Percentiles rank a stretch among this genome's conserved stretches.
Evolutionary conservation across 2,113 vertebrate genomes (phyloP).

Genomic region (Microtus oregoni): DNA sequence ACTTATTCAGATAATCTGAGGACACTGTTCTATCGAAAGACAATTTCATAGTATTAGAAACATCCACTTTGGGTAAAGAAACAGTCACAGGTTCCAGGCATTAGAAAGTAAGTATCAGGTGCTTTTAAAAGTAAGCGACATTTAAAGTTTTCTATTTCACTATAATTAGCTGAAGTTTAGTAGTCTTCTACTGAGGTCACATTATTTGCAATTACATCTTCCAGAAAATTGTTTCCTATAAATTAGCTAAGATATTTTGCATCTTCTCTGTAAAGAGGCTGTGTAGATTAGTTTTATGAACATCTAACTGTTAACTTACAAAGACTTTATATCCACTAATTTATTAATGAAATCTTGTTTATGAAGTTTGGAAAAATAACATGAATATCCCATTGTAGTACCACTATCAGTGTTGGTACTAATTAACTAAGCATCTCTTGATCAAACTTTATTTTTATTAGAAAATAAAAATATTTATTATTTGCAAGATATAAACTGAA

Average conservation of each 20-base stretch:
- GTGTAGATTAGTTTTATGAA: background rate
- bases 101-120: background rate
- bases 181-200: background rate
- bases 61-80: background rate
- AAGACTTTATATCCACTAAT: background rate
- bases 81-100: background rate
- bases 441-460: background rate
- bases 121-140: background rate
- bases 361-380: constrained; percentile 21
- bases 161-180: background rate
- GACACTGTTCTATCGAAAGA: background rate
- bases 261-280: background rate
- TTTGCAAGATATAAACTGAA: background rate
- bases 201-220: background rate
- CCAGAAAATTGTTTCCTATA: background rate
- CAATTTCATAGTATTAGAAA: background rate
- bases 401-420: background rate
- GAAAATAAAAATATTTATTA: background rate
- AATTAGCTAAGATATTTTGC: background rate
- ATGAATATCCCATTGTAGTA: background rate
- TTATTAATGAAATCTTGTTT: background rate
- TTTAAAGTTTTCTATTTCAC: background rate
- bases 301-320: background rate
- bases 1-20: background rate
- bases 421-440: background rate